A percentile compares a stretch with the other conserved stretches of the same genome.
phyloP scores from a whole-genome alignment of 2,113 vertebrate genomes.

The Circaetus gallicus region DNA sequence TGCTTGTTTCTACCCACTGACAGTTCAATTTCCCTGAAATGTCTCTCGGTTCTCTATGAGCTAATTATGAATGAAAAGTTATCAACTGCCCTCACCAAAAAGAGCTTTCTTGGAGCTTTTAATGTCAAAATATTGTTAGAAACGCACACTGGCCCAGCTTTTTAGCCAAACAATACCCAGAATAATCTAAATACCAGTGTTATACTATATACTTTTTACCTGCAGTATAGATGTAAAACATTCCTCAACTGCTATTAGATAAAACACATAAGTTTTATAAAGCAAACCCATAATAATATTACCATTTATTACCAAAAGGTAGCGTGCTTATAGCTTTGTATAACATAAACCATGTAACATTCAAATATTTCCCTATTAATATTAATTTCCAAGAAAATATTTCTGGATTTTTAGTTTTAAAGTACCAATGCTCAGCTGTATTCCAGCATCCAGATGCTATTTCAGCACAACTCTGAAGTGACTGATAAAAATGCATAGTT shows the following conservation, averaged over 20 bases:
- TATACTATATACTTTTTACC: conserved; percentile 79
- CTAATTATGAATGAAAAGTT: conserved; percentile 99
- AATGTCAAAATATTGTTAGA: conserved; percentile 99
- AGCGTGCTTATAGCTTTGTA: neutral
- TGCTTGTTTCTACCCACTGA: conserved; percentile 94
- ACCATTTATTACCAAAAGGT: neutral
- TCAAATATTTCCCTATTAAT: neutral
- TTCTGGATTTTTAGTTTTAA: conserved; percentile 16
- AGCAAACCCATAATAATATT: conserved; percentile 33
- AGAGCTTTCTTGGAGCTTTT: conserved; percentile 90
- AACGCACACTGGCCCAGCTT: conserved; percentile 74
- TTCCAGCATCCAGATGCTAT: neutral
- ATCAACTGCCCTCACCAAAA: conserved; percentile 90
- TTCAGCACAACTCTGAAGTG: neutral
- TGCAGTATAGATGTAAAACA: conserved; percentile 70
- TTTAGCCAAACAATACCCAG: conserved; percentile 78
- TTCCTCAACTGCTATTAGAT: conserved; percentile 32
- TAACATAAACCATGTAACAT: conserved; percentile 27
- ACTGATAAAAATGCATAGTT: conserved; percentile 36
- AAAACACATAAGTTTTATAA: conserved; percentile 21
- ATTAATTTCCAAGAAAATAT: conserved; percentile 15
- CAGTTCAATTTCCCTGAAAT: conserved; percentile 99
- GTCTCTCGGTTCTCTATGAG: conserved; percentile 91
- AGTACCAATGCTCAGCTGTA: conserved; percentile 6
- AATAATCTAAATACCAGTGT: conserved; percentile 85